Base-by-base conservation (phyloP, 2,888 invertebrate species). In the Tetheella fluctuosa region DNA sequence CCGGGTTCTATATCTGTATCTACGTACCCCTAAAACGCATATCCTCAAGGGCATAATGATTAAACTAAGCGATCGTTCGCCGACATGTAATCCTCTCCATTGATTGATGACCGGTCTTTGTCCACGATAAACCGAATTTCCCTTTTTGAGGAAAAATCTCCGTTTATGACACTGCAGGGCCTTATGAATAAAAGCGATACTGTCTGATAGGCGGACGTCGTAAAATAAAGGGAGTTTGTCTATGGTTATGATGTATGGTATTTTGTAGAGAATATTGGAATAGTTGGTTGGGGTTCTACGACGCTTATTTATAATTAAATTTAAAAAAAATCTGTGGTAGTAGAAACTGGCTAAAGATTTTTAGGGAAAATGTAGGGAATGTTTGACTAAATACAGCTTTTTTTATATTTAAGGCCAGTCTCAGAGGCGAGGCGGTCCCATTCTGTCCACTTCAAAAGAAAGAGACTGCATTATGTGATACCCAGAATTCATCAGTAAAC, bases 71-170 rank as follows among this genome's bases (percentile, higher is more conserved):
- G 74, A 77, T 74, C 80, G 77, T 65, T 68, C 71, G 71, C 67
- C 72, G 73, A 70, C 77, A 71, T 68, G 80, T 86, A 86, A 89
- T 86, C 87, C 82, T 65, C 67, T 72, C 65, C 69, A 76, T 83
- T 91, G 91, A 92, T 92, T 85, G 92, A 91, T 92, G 87, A 80
- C 84, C 17, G 7, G 20, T 74, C 78, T 77, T 79, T 77, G 78
- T 70, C 68, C 68, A 64, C 72, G 80, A 85, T 84, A 79, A 80
- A 81, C 73, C 65, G 71, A 78, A 81, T 84, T 85, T 84, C 81
- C 81, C 81, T 81, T 86, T 87, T 87, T 84, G 72, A 83, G 79
- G 76, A 84, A 89, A 85, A 71, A 64, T 59, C 62, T 57, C 60
- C 61, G 56, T 62, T 62, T 65, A 64, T 67, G 57, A 57, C 42